These are phyloP conservation scores for Alces alces DNA, from an alignment of 2,113 vertebrate species.

Conservation along the genomic window DNA sequence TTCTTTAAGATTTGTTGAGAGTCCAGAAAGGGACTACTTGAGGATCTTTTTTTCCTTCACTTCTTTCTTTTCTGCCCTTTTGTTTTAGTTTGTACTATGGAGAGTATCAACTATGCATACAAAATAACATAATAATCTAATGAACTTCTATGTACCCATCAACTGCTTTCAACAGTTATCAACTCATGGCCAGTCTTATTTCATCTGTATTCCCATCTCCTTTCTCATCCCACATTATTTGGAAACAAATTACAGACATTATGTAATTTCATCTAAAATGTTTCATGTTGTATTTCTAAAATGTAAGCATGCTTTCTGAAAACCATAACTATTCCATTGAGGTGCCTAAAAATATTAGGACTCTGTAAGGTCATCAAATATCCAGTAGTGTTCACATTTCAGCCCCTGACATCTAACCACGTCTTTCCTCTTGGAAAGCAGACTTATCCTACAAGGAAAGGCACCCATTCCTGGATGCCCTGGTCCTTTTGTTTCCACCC, in stretches of 20 bases:
- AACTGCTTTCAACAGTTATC: neutral
- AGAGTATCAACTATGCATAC: neutral
- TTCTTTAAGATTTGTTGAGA: neutral
- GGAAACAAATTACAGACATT: neutral
- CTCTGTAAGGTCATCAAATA: neutral
- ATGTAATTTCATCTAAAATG: neutral
- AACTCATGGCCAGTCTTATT: neutral
- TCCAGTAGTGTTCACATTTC: neutral
- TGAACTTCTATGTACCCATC: neutral
- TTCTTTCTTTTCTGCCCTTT: neutral
- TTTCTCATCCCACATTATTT: neutral
- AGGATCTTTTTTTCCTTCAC: neutral
- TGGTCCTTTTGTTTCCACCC: neutral
- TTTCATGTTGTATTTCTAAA: slow-evolving; percentile 25
- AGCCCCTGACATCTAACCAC: neutral
- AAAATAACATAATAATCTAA: neutral
- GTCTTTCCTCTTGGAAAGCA: neutral
- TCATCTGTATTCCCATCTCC: neutral
- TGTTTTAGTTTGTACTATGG: neutral
- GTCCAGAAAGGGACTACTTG: neutral
- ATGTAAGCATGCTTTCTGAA: neutral
- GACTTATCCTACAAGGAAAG: neutral
- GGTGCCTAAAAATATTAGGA: neutral
- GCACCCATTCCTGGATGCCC: neutral
- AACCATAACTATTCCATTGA: neutral